A percentile compares a stretch with the other conserved stretches of the same genome.
These are phyloP conservation scores for Radopholus similis DNA, from an alignment of 1,140 invertebrate species.

Conservation along the genomic window DNA sequence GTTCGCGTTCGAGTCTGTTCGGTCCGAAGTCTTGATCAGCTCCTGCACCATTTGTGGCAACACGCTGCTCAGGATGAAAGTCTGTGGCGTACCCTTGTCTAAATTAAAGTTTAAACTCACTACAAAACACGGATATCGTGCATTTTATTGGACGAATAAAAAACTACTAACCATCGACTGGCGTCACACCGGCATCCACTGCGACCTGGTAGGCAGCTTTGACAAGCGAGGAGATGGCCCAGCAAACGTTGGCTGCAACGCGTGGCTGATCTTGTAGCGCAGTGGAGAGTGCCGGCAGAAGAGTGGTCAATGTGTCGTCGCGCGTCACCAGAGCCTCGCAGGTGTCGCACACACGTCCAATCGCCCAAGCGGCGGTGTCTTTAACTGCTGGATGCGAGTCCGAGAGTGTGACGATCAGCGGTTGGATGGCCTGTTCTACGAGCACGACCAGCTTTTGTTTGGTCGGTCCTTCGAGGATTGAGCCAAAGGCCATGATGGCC, in stretches of 20 bases:
- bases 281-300: constrained; percentile 82
- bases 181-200: constrained; percentile 62
- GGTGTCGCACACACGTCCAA: constrained; percentile 93
- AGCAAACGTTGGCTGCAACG: constrained; percentile 97
- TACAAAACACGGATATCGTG: no score
- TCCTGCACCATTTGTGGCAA: constrained; percentile 88
- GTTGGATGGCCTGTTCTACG: constrained; percentile 91
- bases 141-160: no score
- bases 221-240: constrained; percentile 95
- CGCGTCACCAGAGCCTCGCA: constrained; percentile 93
- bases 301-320: constrained; percentile 73
- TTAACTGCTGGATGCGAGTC: constrained; percentile 83
- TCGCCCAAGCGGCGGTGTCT: constrained; percentile 96
- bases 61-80: constrained; percentile 85
- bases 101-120: no score
- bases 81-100: constrained; percentile 72
- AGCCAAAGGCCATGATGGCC: constrained; percentile 95
- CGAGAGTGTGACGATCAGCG: constrained; percentile 86
- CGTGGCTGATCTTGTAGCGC: constrained; percentile 82
- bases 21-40: constrained; percentile 86
- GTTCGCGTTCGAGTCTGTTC: constrained; percentile 67
- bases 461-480: constrained; percentile 89
- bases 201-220: constrained; percentile 86
- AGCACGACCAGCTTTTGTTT: constrained; percentile 79
- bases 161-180: no score